Evolutionary conservation across 2,888 invertebrate genomes (phyloP), one percentile per base, ranked within the genome.

Genomic region (Cremastobaeus sp.): DNA sequence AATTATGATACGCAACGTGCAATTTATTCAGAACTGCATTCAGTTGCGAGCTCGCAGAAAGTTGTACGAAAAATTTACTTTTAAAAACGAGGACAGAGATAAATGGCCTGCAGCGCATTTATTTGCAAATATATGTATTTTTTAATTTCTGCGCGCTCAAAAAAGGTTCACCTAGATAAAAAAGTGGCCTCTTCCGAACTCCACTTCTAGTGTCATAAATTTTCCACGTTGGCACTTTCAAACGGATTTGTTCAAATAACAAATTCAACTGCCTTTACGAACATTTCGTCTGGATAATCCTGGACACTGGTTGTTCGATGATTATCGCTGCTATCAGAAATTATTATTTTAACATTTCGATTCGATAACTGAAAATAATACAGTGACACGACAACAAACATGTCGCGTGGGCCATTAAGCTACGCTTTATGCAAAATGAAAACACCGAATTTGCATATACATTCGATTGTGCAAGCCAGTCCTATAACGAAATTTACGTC

Each of bases 341-440:
- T 65, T 54, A 55, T 65, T 55, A 54, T 65, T 65, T 47, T 25
- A 21, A 47, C 37, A 20, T 55, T 39, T 47, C 64, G 25, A 41
- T n/a, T 45, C 47, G 55, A 48, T 39, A 55, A 32, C 39, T 39
- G 65, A 65, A 55, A 65, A 55, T 65, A 65, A 65, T 55, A 65
- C 37, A 54, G 37, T 48, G 43, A 64, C 45, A 20, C 37, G 55
- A 55, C 30, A 45, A 55, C 65, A 55, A 54, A 47, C 47, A 55
- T 47, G 47, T 15, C 47, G 47, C 45, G 45, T n/a, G 54, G 14
- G 1, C 37, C 65, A 65, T 65, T 55, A 55, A 37, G 47, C 47
- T 30, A 17, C 25, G 41, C 15, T 66, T 55, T 66, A 55, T 41
- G 45, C 39, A 37, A 55, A 65, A 47, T 55, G 65, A 65, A 65